These are phyloP conservation scores for Andrena praecox DNA, from an alignment of 2,888 invertebrate species.

Conservation along the genomic window DNA sequence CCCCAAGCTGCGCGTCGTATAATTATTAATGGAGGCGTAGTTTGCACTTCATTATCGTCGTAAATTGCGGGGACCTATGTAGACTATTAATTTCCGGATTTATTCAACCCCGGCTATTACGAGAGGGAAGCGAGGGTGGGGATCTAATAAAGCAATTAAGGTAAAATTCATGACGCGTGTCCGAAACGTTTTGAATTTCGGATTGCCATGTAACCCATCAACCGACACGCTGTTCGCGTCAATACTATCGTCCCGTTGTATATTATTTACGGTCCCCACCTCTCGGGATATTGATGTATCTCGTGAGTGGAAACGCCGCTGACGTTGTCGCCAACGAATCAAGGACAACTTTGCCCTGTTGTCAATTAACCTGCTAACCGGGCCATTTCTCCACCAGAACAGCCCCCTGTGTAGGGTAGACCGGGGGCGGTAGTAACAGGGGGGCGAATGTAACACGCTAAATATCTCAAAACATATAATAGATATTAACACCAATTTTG, in stretches of 20 bases:
- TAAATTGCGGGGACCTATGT: not conserved
- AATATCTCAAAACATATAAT: too few relatives aligned
- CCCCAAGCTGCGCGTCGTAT: not conserved
- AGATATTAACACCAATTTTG: too few relatives aligned
- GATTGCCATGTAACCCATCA: not conserved
- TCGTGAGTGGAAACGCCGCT: conserved; percentile 9
- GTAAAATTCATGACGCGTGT: not conserved
- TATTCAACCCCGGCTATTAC: not conserved
- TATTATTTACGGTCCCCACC: conserved; percentile 34
- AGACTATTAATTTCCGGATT: conserved; percentile 6
- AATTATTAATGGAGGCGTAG: conserved; percentile 20
- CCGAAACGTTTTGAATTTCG: not conserved
- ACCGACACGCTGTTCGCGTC: conserved; percentile 12
- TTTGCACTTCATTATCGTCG: not conserved
- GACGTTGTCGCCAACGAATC: conserved; percentile 25
- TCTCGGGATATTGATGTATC: conserved; percentile 31
- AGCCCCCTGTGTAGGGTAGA: too few relatives aligned
- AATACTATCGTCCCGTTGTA: conserved; percentile 11
- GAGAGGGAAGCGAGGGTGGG: not conserved
- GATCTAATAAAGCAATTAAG: not conserved
- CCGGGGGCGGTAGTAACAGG: too few relatives aligned
- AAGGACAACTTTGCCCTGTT: not conserved
- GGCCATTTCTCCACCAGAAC: too few relatives aligned
- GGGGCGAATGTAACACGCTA: too few relatives aligned
- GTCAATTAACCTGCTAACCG: conserved; percentile 10